Evolutionary conservation across 2,888 invertebrate species (phyloP), one percentile per base, ranked within the genome.

Genomic region (Parnassius orleans): DNA sequence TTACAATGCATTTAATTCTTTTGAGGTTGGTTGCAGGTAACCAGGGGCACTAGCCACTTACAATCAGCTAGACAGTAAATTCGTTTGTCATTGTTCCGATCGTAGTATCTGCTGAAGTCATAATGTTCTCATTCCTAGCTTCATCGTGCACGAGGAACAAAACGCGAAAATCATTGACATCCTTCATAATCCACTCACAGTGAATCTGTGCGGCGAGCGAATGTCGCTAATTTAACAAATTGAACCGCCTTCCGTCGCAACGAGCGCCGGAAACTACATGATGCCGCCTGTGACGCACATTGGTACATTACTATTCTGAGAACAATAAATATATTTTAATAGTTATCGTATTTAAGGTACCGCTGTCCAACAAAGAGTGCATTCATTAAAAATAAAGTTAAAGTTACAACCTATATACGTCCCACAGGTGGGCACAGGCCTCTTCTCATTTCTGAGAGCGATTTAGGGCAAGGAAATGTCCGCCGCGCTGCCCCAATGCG

Each of bases 171-270:
- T 74, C 71, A 74, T 72, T 73, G 73, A 73, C 74, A 75, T 75
- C 75, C 73, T 75, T 69, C 70, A 66, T 68, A 68, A 69, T 66
- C 67, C 69, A 67, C 69, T 68, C 70, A 62, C 69, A 74, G 76
- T 74, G 79, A 85, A 86, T 85, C 84, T 80, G 80, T 84, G 83
- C 82, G 78, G 53, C 64, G 67, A 69, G 69, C 76, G 74, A 76
- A 76, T 76, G 72, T 74, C 80, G 73, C 79, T 84, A 83, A 87
- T 84, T 84, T 73, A 81, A 79, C 85, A 86, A 86, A 86, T 87
- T 86, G 86, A 74, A 74, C 75, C 81, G 81, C 78, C 86, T 79
- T 86, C 86, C 86, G 85, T 74, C 75, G 76, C 77, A 75, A 80
- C 83, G 80, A 80, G 77, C 84, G 9, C 48, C 48, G 84, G 85